Evolutionary conservation across 2,888 invertebrate genomes (phyloP).

Genomic region (Ashinkailepas kermadecensis): DNA sequence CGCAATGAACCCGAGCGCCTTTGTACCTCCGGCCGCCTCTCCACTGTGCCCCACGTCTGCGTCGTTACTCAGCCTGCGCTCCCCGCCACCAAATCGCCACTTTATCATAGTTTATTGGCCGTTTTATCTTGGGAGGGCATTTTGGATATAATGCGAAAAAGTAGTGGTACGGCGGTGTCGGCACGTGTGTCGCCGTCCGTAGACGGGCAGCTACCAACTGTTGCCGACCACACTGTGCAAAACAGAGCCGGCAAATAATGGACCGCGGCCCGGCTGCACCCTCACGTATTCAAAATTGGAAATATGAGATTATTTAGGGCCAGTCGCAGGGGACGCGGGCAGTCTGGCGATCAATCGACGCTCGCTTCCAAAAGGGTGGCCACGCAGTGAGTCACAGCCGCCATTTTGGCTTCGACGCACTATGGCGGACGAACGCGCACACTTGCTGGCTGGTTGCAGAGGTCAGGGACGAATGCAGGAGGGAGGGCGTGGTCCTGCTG

Average conservation of each 20-base stretch:
- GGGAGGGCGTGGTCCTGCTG: no score
- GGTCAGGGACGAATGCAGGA: no score
- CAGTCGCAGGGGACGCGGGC: neutral
- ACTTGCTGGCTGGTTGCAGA: no score
- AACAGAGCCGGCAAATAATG: slow-evolving; percentile 8
- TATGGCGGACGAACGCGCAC: neutral
- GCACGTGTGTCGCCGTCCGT: no score
- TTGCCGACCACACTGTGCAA: neutral
- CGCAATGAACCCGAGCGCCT: no score
- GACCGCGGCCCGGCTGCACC: neutral
- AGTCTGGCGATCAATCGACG: neutral
- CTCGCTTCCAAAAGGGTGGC: neutral
- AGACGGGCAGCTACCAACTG: no score
- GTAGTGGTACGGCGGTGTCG: neutral
- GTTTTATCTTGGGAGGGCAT: neutral
- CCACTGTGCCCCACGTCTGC: neutral
- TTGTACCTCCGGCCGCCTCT: no score
- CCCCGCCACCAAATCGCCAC: slow-evolving; percentile 10
- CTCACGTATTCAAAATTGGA: slow-evolving; percentile 17
- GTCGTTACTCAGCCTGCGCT: neutral
- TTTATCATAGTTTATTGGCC: slow-evolving; percentile 21
- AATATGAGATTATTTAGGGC: slow-evolving; percentile 21
- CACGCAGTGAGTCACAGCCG: slow-evolving; percentile 14
- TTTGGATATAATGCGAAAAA: slow-evolving; percentile 15
- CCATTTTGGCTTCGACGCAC: neutral